Evolutionary conservation across 1,140 invertebrate genomes (phyloP).

Genomic region (Platorchestia sp.): DNA sequence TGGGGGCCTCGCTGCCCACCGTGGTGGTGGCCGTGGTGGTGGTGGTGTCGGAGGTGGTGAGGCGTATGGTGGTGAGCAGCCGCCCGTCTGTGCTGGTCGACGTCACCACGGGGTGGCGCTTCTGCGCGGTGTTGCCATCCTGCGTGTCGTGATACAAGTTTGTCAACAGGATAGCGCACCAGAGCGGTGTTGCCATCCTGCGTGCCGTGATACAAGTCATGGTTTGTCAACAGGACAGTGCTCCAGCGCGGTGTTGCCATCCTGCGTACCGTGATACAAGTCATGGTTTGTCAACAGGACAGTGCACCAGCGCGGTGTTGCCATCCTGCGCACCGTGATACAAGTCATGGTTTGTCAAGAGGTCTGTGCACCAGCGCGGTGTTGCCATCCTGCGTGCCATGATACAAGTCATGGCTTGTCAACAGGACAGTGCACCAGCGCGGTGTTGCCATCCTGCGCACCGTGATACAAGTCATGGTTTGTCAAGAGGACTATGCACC

Average conservation of each 20-base stretch:
- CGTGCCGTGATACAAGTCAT: no score
- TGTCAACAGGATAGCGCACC: constrained; percentile 63
- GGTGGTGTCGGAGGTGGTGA: constrained; percentile 45
- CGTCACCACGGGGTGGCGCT: constrained; percentile 64
- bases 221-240: constrained; percentile 63
- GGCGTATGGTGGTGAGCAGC: constrained; percentile 64
- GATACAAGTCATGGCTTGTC: no score
- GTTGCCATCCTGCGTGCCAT: constrained; percentile 56
- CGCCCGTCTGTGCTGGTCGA: constrained; percentile 64
- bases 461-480: no score
- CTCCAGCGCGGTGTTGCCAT: constrained; percentile 59
- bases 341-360: no score
- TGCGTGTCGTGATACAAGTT: neutral
- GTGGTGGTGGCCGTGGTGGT: constrained; percentile 14
- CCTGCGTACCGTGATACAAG: constrained; percentile 30
- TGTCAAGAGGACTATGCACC: no score
- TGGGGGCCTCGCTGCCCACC: neutral
- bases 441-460: no score
- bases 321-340: constrained; percentile 52
- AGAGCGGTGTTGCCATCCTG: constrained; percentile 59
- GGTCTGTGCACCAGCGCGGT: constrained; percentile 60
- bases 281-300: no score
- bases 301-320: constrained; percentile 59
- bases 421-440: no score
- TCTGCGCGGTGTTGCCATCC: constrained; percentile 59